A percentile compares a stretch with the other conserved stretches of the same genome.
These are phyloP conservation scores for Apis dorsata DNA, from an alignment of 1,140 invertebrate genomes.

Conservation along the genomic window DNA sequence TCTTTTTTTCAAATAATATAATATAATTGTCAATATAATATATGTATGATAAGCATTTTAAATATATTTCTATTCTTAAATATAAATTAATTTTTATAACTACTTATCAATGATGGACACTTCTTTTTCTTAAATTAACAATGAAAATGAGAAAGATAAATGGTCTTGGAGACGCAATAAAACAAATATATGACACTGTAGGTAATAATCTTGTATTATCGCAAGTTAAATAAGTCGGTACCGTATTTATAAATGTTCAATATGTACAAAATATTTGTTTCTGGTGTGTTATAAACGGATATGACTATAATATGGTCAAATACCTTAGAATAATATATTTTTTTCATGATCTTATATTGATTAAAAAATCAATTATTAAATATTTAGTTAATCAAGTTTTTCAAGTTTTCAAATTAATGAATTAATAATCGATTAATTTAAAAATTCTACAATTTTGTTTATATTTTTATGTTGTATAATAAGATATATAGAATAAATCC, in stretches of 20 bases:
- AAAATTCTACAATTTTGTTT: background rate
- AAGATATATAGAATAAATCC: background rate
- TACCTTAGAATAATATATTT: background rate
- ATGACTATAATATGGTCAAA: background rate
- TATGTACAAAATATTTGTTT: background rate
- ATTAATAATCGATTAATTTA: background rate
- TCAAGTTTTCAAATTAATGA: too few species aligned
- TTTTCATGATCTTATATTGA: background rate
- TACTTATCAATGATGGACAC: background rate
- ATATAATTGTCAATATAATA: too few species aligned
- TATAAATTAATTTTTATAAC: background rate
- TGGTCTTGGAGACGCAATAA: background rate
- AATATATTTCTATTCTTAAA: background rate
- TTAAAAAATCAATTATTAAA: background rate
- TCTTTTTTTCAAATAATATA: background rate
- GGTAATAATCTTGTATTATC: conserved; percentile 5
- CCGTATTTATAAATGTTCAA: background rate
- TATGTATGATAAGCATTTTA: background rate
- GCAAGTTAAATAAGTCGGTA: background rate
- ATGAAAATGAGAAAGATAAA: background rate
- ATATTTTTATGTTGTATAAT: background rate
- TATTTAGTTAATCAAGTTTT: too few species aligned
- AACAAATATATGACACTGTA: background rate
- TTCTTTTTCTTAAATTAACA: background rate
- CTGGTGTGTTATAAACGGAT: background rate